Base-by-base conservation (phyloP, 1,140 invertebrate genomes). In the Zaprionus gabonicus region DNA sequence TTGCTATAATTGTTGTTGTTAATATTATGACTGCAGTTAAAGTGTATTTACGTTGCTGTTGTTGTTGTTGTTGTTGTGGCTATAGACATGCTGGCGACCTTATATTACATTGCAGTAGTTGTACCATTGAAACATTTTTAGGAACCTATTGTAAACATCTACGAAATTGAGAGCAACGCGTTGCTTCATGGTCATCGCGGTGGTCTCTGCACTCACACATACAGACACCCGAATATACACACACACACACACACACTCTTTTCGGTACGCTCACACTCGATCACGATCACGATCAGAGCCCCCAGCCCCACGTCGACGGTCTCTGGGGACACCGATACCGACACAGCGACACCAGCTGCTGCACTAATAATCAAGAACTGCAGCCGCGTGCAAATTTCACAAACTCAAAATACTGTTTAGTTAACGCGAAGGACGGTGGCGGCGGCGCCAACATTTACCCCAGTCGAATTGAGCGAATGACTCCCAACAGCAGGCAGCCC, bases 61-160 rank as follows among this genome's bases (percentile, higher is more conserved):
- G 28, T 46, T 34, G 28, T 36, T 31, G 28, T 31, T 70, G 28
- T 46, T 34, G 28, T 36, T 74, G 58, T 71, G 59, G 46, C 31
- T 74, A 28, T 36, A 36, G 71, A 63, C 66, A 27, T 58, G 58
- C 58, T 78, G 46, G 38, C 59, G 27, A 38, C 57, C 15, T 59
- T 59, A 59, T 59, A 41, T 41, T n/a, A 9, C 13, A 71, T 59
- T 62, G 56, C 72, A 64, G 68, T 71, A 64, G 71, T 71, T 72
- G 63, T 66, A 55, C 59, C 36, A 78, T 68, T 80, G 55, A 68
- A 73, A 73, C 55, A 68, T 69, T 79, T 81, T 65, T 75, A 77
- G 65, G 53, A 63, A 77, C 74, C 60, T 78, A 80, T 81, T 86
- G 79, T 90, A 88, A 82, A 90, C 82, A 90, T 87, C 65, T 66